Conservation (phyloP, 1,140 invertebrate species). For the Diorhabda elongata region DNA sequence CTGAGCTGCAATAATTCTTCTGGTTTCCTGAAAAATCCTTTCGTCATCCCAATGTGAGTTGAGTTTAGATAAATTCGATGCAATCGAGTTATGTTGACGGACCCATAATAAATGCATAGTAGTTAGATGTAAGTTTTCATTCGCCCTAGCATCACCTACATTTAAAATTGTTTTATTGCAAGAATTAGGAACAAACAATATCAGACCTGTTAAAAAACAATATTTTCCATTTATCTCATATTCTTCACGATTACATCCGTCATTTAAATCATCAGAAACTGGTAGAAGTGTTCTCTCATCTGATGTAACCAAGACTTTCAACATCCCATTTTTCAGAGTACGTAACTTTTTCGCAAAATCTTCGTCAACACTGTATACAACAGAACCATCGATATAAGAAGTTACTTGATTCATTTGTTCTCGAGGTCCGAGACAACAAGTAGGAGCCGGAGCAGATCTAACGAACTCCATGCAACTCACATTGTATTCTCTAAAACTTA, state of each 20-base stretch:
- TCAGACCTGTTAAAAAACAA: conserved; percentile 66
- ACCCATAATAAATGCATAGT: conserved; percentile 77
- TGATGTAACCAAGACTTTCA: conserved; percentile 60
- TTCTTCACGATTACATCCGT: conserved; percentile 69
- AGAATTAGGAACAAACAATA: not conserved
- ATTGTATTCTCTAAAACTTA: conserved; percentile 51
- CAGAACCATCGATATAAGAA: conserved; percentile 86
- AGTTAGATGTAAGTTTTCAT: conserved; percentile 78
- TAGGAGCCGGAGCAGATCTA: conserved; percentile 77
- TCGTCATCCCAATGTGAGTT: conserved; percentile 87
- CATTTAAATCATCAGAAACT: conserved; percentile 62
- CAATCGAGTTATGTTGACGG: conserved; percentile 80
- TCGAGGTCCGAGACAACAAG: conserved; percentile 75
- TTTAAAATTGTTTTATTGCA: conserved; percentile 20
- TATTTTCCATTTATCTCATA: conserved; percentile 66
- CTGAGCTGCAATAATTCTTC: conserved; percentile 75
- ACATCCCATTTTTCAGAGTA: conserved; percentile 53
- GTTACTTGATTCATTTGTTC: conserved; percentile 90
- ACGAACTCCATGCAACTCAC: conserved; percentile 80
- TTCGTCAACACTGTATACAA: conserved; percentile 70
- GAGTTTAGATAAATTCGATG: conserved; percentile 54
- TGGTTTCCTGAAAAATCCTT: conserved; percentile 71
- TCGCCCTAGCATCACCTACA: conserved; percentile 70
- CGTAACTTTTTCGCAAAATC: conserved; percentile 55
- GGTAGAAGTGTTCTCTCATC: conserved; percentile 67